phyloP scores from a whole-genome alignment of 2,113 vertebrate species.

The Oncorhynchus clarkii region DNA sequence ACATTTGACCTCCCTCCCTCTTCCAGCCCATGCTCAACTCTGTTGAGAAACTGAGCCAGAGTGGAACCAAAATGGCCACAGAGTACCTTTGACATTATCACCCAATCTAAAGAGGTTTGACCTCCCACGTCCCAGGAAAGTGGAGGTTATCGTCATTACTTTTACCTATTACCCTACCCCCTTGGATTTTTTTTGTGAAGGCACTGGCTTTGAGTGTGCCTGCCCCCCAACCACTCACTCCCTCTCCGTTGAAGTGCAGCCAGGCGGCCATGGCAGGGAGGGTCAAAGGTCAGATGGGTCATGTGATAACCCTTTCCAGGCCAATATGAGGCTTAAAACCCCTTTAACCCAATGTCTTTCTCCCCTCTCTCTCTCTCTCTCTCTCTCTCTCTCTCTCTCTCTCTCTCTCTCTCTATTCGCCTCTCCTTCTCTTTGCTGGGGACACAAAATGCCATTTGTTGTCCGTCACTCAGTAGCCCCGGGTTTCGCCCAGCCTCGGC shows the following conservation, averaged over 20 bases:
- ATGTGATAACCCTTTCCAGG: constrained; percentile 72
- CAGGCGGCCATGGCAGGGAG: constrained; percentile 53
- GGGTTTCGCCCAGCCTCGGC: constrained; percentile 70
- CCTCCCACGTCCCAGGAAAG: constrained; percentile 63
- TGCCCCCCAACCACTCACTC: constrained; percentile 48
- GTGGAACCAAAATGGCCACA: constrained; percentile 41
- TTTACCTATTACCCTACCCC: constrained; percentile 68
- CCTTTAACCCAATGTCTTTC: background rate
- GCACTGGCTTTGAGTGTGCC: constrained; percentile 58
- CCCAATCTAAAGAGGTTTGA: constrained; percentile 69
- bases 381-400: constrained; percentile 10
- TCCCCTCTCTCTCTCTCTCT: background rate
- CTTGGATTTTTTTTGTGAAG: constrained; percentile 58
- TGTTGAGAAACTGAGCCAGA: no score
- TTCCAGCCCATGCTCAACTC: no score
- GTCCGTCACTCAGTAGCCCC: constrained; percentile 88
- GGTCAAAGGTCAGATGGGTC: constrained; percentile 69
- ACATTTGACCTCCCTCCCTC: no score
- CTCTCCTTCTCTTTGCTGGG: constrained; percentile 29
- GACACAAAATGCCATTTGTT: constrained; percentile 88
- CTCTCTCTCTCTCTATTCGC: background rate
- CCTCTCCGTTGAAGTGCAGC: constrained; percentile 39
- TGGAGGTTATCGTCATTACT: constrained; percentile 71
- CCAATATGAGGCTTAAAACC: constrained; percentile 51
- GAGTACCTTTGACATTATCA: constrained; percentile 61